Evolutionary conservation across 2,113 vertebrate species (phyloP).

Genomic region (Motacilla tschutschensis): DNA sequence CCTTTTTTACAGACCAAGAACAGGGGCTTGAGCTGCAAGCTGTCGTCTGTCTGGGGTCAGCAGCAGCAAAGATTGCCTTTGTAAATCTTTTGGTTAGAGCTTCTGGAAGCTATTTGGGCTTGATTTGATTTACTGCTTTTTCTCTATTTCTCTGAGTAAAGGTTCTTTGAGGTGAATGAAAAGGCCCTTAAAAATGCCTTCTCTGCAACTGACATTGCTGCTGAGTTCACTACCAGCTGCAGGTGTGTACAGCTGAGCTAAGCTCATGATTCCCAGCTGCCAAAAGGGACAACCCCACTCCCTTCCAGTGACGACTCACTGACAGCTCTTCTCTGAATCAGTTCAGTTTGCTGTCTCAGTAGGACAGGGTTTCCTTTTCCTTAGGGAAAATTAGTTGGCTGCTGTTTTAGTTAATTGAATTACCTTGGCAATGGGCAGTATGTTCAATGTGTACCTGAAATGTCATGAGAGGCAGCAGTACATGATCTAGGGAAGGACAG

Average conservation of each 20-base stretch:
- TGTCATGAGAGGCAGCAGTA: neutral
- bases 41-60: neutral
- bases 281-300: neutral
- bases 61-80: neutral
- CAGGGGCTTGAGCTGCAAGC: neutral
- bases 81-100: neutral
- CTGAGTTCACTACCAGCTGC: neutral
- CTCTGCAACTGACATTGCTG: neutral
- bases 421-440: neutral
- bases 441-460: neutral
- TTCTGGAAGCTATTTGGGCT: neutral
- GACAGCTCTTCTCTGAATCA: neutral
- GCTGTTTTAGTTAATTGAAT: neutral
- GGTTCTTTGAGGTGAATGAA: neutral
- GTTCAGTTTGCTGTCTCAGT: neutral
- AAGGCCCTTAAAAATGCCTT: neutral
- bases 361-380: neutral
- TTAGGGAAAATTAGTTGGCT: neutral
- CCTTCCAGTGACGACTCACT: neutral
- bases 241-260: neutral
- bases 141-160: neutral
- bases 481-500: neutral
- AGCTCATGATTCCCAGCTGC: neutral
- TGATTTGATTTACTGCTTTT: neutral
- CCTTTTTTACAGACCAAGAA: neutral